Evolutionary conservation across 2,113 vertebrate genomes (phyloP).

Genomic region (Ophthalmolycus amberensis): DNA sequence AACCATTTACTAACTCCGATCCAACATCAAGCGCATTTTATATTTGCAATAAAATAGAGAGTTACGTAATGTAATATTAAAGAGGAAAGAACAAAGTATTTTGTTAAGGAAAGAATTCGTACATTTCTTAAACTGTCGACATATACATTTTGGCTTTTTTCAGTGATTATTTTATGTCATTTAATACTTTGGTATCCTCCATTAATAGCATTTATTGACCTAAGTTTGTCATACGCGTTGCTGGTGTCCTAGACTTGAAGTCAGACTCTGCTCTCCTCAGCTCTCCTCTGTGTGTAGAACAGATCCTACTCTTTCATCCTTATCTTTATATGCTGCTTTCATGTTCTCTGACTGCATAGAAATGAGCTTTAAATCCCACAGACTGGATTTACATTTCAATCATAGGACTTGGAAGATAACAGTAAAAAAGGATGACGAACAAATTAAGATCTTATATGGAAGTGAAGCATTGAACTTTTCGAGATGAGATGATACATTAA

Average conservation of each 20-base stretch:
- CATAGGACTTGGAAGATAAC: slow-evolving; percentile 61
- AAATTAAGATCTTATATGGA: slow-evolving; percentile 62
- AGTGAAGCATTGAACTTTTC: slow-evolving; percentile 47
- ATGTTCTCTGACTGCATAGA: slow-evolving; percentile 62
- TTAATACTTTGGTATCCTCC: background rate
- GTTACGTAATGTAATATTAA: background rate
- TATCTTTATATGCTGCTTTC: slow-evolving; percentile 63
- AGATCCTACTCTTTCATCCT: slow-evolving; percentile 55
- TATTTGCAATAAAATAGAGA: background rate
- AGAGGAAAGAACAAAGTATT: background rate
- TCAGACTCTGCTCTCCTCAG: slow-evolving; percentile 39
- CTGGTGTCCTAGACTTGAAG: slow-evolving; percentile 47
- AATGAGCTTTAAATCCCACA: slow-evolving; percentile 53
- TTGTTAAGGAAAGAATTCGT: background rate
- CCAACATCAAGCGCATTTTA: background rate
- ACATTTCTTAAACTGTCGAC: background rate
- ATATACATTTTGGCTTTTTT: background rate
- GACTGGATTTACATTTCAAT: slow-evolving; percentile 76
- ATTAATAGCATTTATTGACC: background rate
- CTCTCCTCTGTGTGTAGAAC: slow-evolving; percentile 37
- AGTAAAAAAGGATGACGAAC: slow-evolving; percentile 51
- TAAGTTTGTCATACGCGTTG: slow-evolving; percentile 22
- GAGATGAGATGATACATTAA: slow-evolving; percentile 46
- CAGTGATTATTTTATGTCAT: background rate
- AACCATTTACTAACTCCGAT: background rate